Evolutionary conservation across 92 coral and sea anemone genomes (phyloP), one percentile per base, ranked within the genome.

Genomic region (Epizoanthus ramosus): DNA sequence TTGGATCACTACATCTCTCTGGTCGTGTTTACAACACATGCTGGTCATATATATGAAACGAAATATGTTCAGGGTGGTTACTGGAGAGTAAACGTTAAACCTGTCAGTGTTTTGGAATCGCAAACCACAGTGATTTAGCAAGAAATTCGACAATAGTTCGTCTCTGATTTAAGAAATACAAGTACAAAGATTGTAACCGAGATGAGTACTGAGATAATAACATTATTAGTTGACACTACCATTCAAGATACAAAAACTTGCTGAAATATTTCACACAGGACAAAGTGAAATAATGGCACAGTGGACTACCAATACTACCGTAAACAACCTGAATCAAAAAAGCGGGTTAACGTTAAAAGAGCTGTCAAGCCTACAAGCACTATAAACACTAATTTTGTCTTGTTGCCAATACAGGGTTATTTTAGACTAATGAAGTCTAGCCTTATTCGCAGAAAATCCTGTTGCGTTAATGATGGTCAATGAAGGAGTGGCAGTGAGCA

Each of bases 21-120:
- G 82, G 69, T 77, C 25, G 82, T 39, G 63, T 43, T 77, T 22
- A 41, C 28, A 77, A 77, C 71, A 69, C 82, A 19, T 77, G 82
- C 54, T 12, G 54, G 54, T 50, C 15, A 50, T 2, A 50, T 50
- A 50, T 50, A 50, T 50, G 16, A 50, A 77, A 77, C 17, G 21
- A 60, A 22, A 60, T 63, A 57, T 77, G 16, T 61, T 41, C 63
- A 77, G 21, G 71, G 57, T 77, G 68, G 39, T n/a, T 18, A 12
- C 47, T 21, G 24, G 24, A 39, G 65, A 31, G 2, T 25, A 53
- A 14, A 5, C 56, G 56, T 74, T 21, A 41, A 12, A 17, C 6
- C 54, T 45, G 15, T 6, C 69, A 24, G 61, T 57, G 5, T n/a
- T 19, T 58, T 13, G 17, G 37, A 18, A 75, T 7, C 35, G 12